Percentiles rank a stretch among this genome's conserved stretches.
Evolutionary conservation across 2,797 vertebrate genomes (phyloP).

Genomic region (Ambastaia sidthimunki): DNA sequence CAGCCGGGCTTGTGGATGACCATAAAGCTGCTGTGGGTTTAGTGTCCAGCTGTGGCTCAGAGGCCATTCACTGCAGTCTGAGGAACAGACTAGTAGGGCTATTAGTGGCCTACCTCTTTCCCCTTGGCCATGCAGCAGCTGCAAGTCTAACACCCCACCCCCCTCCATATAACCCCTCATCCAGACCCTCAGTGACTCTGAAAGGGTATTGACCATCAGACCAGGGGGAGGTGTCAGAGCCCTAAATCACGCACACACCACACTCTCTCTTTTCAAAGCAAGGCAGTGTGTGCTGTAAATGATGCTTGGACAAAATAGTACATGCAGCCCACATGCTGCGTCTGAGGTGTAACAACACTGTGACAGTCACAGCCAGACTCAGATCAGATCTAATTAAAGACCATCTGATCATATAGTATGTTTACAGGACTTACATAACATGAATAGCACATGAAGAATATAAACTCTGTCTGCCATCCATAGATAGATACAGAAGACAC

Average conservation of each 20-base stretch:
- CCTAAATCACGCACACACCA: conserved; percentile 55
- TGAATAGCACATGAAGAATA: not conserved
- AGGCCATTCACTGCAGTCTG: conserved; percentile 60
- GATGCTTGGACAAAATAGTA: conserved; percentile 42
- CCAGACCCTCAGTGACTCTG: conserved; percentile 55
- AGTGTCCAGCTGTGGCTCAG: conserved; percentile 63
- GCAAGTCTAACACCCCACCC: conserved; percentile 55
- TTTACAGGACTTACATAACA: not conserved
- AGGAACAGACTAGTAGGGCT: conserved; percentile 61
- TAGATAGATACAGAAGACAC: not conserved
- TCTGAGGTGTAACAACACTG: conserved; percentile 9
- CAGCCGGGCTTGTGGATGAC: conserved; percentile 42
- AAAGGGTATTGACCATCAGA: conserved; percentile 67
- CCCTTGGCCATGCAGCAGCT: conserved; percentile 66
- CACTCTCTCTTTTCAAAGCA: conserved; percentile 46
- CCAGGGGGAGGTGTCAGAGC: conserved; percentile 58
- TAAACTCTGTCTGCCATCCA: not conserved
- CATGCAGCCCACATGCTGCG: conserved; percentile 28
- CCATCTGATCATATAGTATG: not conserved
- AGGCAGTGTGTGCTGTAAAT: conserved; percentile 45
- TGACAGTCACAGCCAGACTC: not conserved
- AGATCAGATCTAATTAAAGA: not conserved
- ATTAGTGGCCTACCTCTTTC: conserved; percentile 62
- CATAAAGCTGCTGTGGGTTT: conserved; percentile 62
- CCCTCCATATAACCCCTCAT: conserved; percentile 43